These are phyloP conservation scores for Battus philenor DNA, from an alignment of 1,140 invertebrate species.

Conservation along the genomic window DNA sequence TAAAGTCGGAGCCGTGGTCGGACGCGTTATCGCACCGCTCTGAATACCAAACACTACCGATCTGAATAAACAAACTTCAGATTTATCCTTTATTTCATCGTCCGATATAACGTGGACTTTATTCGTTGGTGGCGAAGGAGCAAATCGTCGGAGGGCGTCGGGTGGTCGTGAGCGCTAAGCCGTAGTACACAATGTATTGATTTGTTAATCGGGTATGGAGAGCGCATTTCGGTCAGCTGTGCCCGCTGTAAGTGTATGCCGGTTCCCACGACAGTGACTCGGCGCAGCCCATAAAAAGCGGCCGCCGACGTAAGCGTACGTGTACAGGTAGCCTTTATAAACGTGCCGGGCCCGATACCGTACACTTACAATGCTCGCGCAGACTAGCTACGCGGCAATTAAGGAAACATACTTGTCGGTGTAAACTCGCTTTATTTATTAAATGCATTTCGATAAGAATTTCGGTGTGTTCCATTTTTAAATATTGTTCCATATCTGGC, in stretches of 20 bases:
- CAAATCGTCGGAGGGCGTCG: conserved; percentile 39
- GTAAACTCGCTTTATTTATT: conserved; percentile 22
- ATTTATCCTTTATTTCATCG: conserved; percentile 22
- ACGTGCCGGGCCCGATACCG: conserved; percentile 44
- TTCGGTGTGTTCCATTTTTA: conserved; percentile 29
- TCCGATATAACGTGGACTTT: conserved; percentile 6
- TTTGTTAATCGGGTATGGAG: conserved; percentile 76
- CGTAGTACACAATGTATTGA: conserved; percentile 63
- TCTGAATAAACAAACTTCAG: conserved; percentile 31
- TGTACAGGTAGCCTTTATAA: conserved; percentile 65
- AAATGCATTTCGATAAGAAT: conserved; percentile 21
- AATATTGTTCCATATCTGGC: conserved; percentile 5
- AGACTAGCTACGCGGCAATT: conserved; percentile 30
- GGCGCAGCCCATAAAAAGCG: conserved; percentile 65
- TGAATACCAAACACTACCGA: conserved; percentile 52
- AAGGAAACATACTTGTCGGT: conserved; percentile 33
- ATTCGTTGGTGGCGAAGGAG: conserved; percentile 31
- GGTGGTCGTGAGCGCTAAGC: conserved; percentile 47
- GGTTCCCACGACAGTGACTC: conserved; percentile 76
- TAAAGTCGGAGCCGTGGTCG: conserved; percentile 50
- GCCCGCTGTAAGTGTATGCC: conserved; percentile 62
- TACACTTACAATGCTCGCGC: conserved; percentile 26
- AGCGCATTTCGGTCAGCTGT: conserved; percentile 75
- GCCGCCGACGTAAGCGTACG: conserved; percentile 62
- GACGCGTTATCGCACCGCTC: conserved; percentile 47